Evolutionary conservation across 2,113 vertebrate species (phyloP), one percentile per base, ranked within the genome.

Genomic region (Petrocephalus zakoni): DNA sequence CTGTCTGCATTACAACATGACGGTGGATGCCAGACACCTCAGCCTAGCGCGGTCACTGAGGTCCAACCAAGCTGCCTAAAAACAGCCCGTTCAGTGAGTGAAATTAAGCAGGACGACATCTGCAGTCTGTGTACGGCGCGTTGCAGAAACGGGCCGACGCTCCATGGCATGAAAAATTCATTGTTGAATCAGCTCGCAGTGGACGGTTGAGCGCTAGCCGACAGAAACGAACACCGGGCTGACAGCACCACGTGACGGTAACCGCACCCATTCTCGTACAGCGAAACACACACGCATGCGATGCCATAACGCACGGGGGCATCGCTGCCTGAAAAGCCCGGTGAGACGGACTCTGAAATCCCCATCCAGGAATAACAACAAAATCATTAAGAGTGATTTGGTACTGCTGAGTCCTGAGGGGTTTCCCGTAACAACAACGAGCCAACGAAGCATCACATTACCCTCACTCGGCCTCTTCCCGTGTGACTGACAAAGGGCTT

Each of bases 11-110:
- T 34, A 6, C n/a, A n/a, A 81, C 46, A 21, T 90, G 88, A 90
- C 92, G 91, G 92, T 53, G 91, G 92, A 49, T 72, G 92, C 93
- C 93, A 94, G 29, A 34, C 84, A 64, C n/a, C 58, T 52, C 5
- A 53, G 13, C 29, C 72, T 42, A 34, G 29, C 11, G 29, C 11
- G 13, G 34, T 42, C 34, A 42, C 72, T 78, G 72, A 78, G 34
- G 72, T 78, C 34, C 25, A 37, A 51, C 22, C 78, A 85, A 22
- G 46, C 19, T 51, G 82, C 42, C 37, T 82, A 47, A 22, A n/a
- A 4, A 9, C 22, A 25, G 47, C 22, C 21, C 21, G 22, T 22
- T 83, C 82, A 52, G 53, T 29, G 34, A 3, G 52, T 75, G 72
- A 78, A 78, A 42, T 42, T 37, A 34, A 17, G 5, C 72, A 6